Percentiles rank a stretch among this genome's conserved stretches.
Conservation (phyloP, 1,140 invertebrate genomes). For the Drosophila quadrilineata region DNA sequence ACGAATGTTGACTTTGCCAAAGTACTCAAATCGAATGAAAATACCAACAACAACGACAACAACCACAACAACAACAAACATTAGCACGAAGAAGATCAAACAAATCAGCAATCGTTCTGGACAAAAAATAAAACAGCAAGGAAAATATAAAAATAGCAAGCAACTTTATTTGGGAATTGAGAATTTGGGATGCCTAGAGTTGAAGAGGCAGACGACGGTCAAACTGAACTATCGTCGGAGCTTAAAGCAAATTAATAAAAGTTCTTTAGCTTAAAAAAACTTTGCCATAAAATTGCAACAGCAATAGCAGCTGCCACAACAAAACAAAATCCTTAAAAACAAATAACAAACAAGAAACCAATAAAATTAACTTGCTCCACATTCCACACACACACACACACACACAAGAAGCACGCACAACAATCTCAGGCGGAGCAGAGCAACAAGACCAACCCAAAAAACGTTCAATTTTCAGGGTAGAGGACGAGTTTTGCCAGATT, state of each 20-base stretch:
- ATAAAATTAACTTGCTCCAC: slow-evolving; percentile 28
- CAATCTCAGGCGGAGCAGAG: slow-evolving; percentile 7
- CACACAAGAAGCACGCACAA: slow-evolving; percentile 1
- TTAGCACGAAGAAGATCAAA: slow-evolving; percentile 52
- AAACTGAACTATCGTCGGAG: slow-evolving; percentile 57
- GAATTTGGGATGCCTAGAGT: background rate
- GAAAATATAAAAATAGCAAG: too few relatives aligned
- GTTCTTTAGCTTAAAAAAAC: slow-evolving; percentile 9
- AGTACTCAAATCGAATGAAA: slow-evolving; percentile 76
- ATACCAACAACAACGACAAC: slow-evolving; percentile 45
- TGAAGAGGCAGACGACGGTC: slow-evolving; percentile 1
- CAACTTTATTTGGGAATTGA: too few relatives aligned
- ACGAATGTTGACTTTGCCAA: slow-evolving; percentile 75
- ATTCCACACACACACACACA: too few relatives aligned
- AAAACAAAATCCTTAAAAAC: slow-evolving; percentile 28
- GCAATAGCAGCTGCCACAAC: slow-evolving; percentile 57
- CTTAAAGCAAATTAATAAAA: slow-evolving; percentile 60
- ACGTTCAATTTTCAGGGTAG: slow-evolving; percentile 54
- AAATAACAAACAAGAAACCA: slow-evolving; percentile 26
- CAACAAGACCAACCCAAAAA: slow-evolving; percentile 30
- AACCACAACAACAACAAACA: slow-evolving; percentile 40
- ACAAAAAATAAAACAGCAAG: too few relatives aligned
- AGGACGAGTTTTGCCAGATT: slow-evolving; percentile 27
- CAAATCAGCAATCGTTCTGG: slow-evolving; percentile 64
- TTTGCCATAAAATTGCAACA: slow-evolving; percentile 29